These are phyloP conservation scores for Diarsia rubi DNA, from an alignment of 2,888 invertebrate genomes.

Conservation along the genomic window DNA sequence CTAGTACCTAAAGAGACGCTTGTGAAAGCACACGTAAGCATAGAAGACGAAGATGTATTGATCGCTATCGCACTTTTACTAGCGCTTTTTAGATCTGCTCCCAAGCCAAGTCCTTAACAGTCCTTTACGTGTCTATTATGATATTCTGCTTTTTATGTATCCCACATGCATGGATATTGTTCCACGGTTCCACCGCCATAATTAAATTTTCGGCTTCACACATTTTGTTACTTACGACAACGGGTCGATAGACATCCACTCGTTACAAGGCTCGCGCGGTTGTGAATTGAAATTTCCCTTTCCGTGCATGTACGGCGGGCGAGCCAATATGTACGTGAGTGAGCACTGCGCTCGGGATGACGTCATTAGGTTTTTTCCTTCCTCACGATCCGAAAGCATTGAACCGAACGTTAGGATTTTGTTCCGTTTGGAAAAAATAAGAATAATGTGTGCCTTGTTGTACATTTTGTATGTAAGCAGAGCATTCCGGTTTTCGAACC, in stretches of 20 bases:
- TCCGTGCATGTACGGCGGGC: not conserved
- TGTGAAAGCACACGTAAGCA: too few relatives aligned
- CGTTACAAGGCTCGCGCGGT: not conserved
- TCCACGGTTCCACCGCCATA: not conserved
- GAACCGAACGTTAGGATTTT: not conserved
- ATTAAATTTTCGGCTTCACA: not conserved
- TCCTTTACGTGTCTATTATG: too few relatives aligned
- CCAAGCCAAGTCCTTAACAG: too few relatives aligned
- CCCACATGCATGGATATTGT: too few relatives aligned
- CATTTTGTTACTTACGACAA: not conserved
- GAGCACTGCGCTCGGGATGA: not conserved
- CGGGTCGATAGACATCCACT: not conserved
- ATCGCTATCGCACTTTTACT: too few relatives aligned
- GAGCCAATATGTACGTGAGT: not conserved
- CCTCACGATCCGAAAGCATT: not conserved
- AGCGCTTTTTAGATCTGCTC: too few relatives aligned
- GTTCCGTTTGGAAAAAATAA: not conserved
- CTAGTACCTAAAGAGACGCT: too few relatives aligned
- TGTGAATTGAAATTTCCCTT: not conserved
- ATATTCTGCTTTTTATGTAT: too few relatives aligned
- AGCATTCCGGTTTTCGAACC: slow-evolving; percentile 1
- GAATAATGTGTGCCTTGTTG: not conserved
- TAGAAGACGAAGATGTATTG: too few relatives aligned
- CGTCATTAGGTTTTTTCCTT: not conserved
- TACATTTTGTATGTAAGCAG: slow-evolving; percentile 2